Evolutionary conservation across 2,888 invertebrate species (phyloP).

Genomic region (Caenorhabditis afra): DNA sequence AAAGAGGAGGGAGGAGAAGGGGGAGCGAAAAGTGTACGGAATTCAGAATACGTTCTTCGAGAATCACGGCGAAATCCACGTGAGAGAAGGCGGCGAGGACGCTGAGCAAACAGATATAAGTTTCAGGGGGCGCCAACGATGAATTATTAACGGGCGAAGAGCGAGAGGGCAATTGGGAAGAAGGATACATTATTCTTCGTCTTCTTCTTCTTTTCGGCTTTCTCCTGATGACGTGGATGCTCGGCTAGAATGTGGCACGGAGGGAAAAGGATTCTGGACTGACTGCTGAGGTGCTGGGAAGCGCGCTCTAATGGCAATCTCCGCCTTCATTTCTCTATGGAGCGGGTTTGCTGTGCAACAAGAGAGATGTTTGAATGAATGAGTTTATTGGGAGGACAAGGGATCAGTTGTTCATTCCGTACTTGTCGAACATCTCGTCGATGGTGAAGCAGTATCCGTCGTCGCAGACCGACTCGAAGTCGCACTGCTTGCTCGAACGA

Average conservation of each 20-base stretch:
- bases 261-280: no score
- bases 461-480: conserved; percentile 1
- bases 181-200: conserved; percentile 3
- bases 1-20: no score
- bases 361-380: background rate
- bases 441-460: conserved; percentile 12
- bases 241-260: no score
- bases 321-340: no score
- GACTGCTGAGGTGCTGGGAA: no score
- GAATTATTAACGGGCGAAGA: conserved; percentile 4
- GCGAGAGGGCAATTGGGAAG: background rate
- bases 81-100: conserved; percentile 3
- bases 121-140: conserved; percentile 2
- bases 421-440: conserved; percentile 23
- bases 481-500: conserved; percentile 3
- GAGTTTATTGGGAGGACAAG: background rate
- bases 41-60: no score
- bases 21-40: conserved; percentile 1
- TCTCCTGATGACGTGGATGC: no score
- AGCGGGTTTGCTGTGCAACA: no score
- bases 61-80: background rate
- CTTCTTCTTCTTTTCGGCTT: no score
- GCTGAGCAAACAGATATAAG: background rate
- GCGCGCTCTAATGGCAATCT: no score
- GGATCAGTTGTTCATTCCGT: conserved; percentile 12